These are phyloP conservation scores for Gerris lacustris DNA, from an alignment of 2,888 invertebrate genomes.

Conservation along the genomic window DNA sequence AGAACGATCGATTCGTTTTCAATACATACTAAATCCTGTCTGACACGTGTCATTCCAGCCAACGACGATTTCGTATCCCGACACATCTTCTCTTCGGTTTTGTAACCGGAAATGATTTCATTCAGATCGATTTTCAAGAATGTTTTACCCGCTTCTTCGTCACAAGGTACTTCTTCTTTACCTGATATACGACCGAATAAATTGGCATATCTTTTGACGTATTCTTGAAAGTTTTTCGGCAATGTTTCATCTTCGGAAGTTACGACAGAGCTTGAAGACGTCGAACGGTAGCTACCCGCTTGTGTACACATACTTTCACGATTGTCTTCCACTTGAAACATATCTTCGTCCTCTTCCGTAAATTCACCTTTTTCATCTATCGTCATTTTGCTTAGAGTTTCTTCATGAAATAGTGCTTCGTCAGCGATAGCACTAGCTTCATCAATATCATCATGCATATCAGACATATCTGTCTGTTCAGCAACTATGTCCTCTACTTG, in stretches of 20 bases:
- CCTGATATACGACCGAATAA: not conserved
- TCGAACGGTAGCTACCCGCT: not conserved
- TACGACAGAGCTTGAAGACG: not conserved
- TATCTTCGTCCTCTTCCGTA: too few relatives aligned
- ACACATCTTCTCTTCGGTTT: not conserved
- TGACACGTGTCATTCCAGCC: not conserved
- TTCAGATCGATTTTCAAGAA: conserved; percentile 4
- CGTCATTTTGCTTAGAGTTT: too few relatives aligned
- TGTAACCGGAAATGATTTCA: not conserved
- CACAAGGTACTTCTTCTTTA: not conserved
- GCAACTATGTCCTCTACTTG: too few relatives aligned
- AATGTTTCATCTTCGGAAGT: not conserved
- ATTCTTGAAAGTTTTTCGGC: not conserved
- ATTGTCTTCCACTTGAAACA: too few relatives aligned
- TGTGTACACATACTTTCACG: not conserved
- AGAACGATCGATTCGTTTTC: not conserved
- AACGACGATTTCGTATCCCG: not conserved
- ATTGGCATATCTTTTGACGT: not conserved
- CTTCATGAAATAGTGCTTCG: too few relatives aligned
- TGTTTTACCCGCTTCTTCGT: not conserved
- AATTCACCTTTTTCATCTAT: too few relatives aligned
- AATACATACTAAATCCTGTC: not conserved
- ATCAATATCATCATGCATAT: too few relatives aligned
- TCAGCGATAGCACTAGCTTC: too few relatives aligned
- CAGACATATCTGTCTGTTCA: too few relatives aligned